phyloP scores from a whole-genome alignment of 2,888 invertebrate genomes.

The Epirrhoe tristata region DNA sequence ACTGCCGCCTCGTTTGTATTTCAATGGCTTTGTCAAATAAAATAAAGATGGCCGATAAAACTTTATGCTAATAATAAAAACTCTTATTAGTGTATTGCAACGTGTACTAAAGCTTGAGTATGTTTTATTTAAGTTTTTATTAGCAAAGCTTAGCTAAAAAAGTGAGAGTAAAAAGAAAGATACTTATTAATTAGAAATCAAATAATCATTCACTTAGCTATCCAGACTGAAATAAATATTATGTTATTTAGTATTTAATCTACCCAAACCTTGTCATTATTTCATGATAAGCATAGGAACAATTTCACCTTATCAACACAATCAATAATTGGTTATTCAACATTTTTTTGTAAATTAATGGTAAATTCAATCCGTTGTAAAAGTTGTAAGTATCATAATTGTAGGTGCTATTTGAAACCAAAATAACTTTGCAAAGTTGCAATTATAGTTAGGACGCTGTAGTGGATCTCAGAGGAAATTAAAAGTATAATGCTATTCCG shows the following conservation, averaged over 20 bases:
- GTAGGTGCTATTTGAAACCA: background rate
- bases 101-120: background rate
- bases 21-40: slow-evolving; percentile 51
- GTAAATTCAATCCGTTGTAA: background rate
- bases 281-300: background rate
- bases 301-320: background rate
- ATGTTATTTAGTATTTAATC: too few species aligned
- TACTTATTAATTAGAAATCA: too few species aligned
- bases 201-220: too few species aligned
- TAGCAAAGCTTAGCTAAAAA: too few species aligned
- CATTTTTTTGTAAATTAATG: too few species aligned
- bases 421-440: background rate
- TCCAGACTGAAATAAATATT: too few species aligned
- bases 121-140: too few species aligned
- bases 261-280: background rate
- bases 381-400: background rate
- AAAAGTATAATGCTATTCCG: slow-evolving; percentile 19
- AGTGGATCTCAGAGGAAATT: slow-evolving; percentile 29
- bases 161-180: too few species aligned
- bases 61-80: slow-evolving; percentile 28
- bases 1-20: slow-evolving; percentile 59
- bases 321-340: background rate
- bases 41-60: slow-evolving; percentile 37
- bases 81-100: slow-evolving; percentile 18
- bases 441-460: slow-evolving; percentile 9